These are phyloP conservation scores for Salpingus planirostris DNA, from an alignment of 2,888 invertebrate species.

Conservation along the genomic window DNA sequence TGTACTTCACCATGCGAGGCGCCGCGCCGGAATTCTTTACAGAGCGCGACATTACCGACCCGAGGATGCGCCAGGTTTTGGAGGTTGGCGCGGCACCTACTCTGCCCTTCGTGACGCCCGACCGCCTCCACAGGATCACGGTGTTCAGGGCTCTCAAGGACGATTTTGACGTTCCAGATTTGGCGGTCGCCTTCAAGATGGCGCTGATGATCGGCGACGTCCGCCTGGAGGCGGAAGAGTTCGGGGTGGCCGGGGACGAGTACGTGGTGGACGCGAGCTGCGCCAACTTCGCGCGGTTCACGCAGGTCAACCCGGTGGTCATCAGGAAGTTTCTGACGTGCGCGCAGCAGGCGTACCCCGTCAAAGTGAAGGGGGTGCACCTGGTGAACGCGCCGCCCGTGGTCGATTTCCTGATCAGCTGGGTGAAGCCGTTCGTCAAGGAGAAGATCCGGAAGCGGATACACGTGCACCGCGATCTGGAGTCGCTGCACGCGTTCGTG, in stretches of 20 bases:
- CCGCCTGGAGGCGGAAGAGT: slow-evolving; percentile 61
- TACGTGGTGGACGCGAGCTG: slow-evolving; percentile 60
- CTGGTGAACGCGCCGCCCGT: slow-evolving; percentile 71
- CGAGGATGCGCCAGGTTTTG: neutral
- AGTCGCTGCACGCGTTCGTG: slow-evolving; percentile 64
- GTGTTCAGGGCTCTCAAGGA: slow-evolving; percentile 62
- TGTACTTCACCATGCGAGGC: slow-evolving; percentile 77
- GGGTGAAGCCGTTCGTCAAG: slow-evolving; percentile 73
- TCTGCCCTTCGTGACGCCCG: slow-evolving; percentile 66
- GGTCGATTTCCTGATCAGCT: slow-evolving; percentile 71
- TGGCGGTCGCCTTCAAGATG: slow-evolving; percentile 67
- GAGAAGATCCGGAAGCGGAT: slow-evolving; percentile 75
- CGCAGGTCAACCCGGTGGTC: slow-evolving; percentile 46
- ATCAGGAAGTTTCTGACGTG: slow-evolving; percentile 75
- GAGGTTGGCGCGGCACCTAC: slow-evolving; percentile 55
- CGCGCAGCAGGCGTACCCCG: slow-evolving; percentile 77
- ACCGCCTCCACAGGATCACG: slow-evolving; percentile 65
- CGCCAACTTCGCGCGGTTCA: slow-evolving; percentile 9
- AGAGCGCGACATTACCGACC: slow-evolving; percentile 58
- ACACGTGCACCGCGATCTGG: slow-evolving; percentile 59
- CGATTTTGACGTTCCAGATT: slow-evolving; percentile 56
- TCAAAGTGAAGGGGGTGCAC: slow-evolving; percentile 74
- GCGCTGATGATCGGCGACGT: slow-evolving; percentile 75
- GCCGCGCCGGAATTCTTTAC: slow-evolving; percentile 71
- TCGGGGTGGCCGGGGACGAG: slow-evolving; percentile 72